These are phyloP conservation scores for Lordiphosa mommai DNA, from an alignment of 1,140 invertebrate species.

Conservation along the genomic window DNA sequence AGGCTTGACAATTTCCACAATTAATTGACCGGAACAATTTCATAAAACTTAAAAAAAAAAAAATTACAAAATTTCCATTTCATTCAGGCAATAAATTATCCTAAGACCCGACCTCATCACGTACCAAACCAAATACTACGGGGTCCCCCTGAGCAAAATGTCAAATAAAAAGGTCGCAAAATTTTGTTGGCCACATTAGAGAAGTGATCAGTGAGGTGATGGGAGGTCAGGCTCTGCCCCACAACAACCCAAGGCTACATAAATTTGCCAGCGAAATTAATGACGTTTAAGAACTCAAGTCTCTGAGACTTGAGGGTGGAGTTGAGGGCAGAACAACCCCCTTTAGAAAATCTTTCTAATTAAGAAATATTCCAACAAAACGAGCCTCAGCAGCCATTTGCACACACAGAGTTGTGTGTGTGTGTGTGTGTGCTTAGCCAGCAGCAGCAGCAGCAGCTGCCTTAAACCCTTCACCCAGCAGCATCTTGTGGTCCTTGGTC, in stretches of 20 bases:
- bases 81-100: constrained; percentile 59
- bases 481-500: constrained; percentile 45
- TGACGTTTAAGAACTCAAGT: constrained; percentile 59
- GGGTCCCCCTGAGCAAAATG: constrained; percentile 18
- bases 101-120: constrained; percentile 36
- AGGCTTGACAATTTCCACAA: constrained; percentile 40
- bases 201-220: constrained; percentile 16
- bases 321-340: constrained; percentile 47
- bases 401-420: constrained; percentile 3
- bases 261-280: constrained; percentile 69
- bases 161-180: constrained; percentile 53
- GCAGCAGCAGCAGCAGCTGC: constrained; percentile 37
- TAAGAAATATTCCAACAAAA: constrained; percentile 64
- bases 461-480: constrained; percentile 10
- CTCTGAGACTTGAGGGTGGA: not conserved
- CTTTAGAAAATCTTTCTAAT: constrained; percentile 70
- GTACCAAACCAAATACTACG: constrained; percentile 27
- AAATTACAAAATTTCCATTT: constrained; percentile 23
- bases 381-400: constrained; percentile 43
- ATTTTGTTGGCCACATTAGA: constrained; percentile 23
- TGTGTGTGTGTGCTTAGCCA: no score
- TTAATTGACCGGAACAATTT: constrained; percentile 78
- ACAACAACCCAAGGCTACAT: constrained; percentile 48
- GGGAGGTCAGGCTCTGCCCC: not conserved
- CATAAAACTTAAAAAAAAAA: constrained; percentile 65